A percentile compares a stretch with the other conserved stretches of the same genome.
Conservation (phyloP, 1,140 invertebrate species). For the Homalodisca vitripennis region DNA sequence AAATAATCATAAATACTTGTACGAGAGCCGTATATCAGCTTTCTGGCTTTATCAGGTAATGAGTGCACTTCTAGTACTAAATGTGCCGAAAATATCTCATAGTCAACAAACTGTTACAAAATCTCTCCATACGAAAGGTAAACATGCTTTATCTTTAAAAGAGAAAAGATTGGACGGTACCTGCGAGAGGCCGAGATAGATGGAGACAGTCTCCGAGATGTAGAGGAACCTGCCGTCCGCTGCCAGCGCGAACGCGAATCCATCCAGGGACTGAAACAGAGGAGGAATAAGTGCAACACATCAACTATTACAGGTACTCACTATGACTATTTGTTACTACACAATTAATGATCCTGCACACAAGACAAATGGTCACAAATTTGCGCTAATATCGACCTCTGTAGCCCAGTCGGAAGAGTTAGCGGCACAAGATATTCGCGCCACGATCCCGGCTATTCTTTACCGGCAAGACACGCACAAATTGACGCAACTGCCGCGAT, state of each 20-base stretch:
- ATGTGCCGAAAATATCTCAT: too few relatives aligned
- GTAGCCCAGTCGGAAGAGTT: too few relatives aligned
- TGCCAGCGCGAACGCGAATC: conserved; percentile 91
- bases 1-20: too few relatives aligned
- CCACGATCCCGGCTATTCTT: neutral
- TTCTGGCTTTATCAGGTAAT: too few relatives aligned
- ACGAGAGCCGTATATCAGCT: too few relatives aligned
- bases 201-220: conserved; percentile 98
- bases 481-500: conserved; percentile 1
- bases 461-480: neutral
- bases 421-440: neutral
- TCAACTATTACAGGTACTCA: neutral
- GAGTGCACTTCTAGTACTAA: too few relatives aligned
- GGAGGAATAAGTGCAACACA: neutral
- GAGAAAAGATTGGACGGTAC: conserved; percentile 68
- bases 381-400: too few relatives aligned
- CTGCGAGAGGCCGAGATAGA: conserved; percentile 97
- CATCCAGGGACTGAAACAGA: conserved; percentile 81
- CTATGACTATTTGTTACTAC: neutral
- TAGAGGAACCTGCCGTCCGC: conserved; percentile 96
- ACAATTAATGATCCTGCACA: neutral
- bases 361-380: too few relatives aligned
- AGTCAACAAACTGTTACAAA: too few relatives aligned
- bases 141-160: too few relatives aligned
- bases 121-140: too few relatives aligned